A percentile compares a stretch with the other conserved stretches of the same genome.
These are phyloP conservation scores for Zoanthus gigantus DNA, from an alignment of 92 coral and sea anemone species.

Conservation along the genomic window DNA sequence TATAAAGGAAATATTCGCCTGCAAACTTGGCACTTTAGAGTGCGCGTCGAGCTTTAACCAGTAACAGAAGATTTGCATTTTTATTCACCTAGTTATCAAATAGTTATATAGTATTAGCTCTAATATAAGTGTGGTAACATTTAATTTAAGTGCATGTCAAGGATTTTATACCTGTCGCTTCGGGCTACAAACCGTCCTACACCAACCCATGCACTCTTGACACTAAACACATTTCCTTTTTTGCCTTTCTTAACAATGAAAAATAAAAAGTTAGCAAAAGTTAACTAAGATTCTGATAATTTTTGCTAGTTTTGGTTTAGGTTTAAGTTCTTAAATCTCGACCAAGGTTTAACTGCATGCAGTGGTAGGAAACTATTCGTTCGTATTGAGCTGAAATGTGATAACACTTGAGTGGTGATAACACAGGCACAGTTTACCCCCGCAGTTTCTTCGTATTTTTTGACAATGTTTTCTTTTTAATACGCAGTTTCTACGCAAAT, in stretches of 20 bases:
- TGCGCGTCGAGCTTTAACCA: background rate
- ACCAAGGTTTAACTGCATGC: background rate
- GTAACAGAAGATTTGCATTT: constrained; percentile 4
- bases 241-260: background rate
- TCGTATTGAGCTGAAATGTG: constrained; percentile 11
- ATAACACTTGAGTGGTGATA: constrained; percentile 24
- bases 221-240: constrained; percentile 11
- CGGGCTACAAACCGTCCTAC: constrained; percentile 21
- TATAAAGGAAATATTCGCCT: background rate
- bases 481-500: background rate
- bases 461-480: background rate
- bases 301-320: background rate
- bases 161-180: constrained; percentile 28
- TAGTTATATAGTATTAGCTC: constrained; percentile 17
- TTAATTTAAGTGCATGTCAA: constrained; percentile 15
- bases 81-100: background rate
- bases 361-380: background rate
- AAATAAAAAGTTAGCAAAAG: background rate
- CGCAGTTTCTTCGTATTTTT: background rate
- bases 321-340: background rate
- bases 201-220: background rate
- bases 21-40: background rate
- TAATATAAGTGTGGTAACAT: constrained; percentile 11
- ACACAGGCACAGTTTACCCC: background rate
- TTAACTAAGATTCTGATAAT: background rate